Percentiles rank a stretch among this genome's conserved stretches.
These are phyloP conservation scores for Microchrysa polita DNA, from an alignment of 2,888 invertebrate species.

Conservation along the genomic window DNA sequence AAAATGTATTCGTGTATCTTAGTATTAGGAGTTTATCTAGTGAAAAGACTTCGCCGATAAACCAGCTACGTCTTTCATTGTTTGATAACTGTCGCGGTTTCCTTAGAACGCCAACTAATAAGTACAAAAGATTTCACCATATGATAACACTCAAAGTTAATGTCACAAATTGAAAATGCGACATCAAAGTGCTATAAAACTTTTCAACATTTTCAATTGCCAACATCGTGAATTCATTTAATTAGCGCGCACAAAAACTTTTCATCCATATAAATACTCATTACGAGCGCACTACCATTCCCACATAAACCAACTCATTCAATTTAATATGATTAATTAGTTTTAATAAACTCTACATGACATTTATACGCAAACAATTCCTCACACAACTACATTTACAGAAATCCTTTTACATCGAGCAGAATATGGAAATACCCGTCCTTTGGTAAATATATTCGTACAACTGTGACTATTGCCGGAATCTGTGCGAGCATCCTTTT, in stretches of 20 bases:
- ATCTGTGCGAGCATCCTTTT: too few relatives aligned
- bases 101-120: too few relatives aligned
- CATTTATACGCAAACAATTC: neutral
- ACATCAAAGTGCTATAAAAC: constrained; percentile 11
- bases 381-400: neutral
- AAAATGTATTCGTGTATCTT: too few relatives aligned
- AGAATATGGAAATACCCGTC: neutral
- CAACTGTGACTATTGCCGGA: neutral
- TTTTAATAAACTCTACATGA: constrained; percentile 27
- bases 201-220: constrained; percentile 3
- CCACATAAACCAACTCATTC: constrained; percentile 25
- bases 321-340: constrained; percentile 36
- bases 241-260: constrained; percentile 28
- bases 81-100: too few relatives aligned
- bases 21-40: too few relatives aligned
- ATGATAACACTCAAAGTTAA: too few relatives aligned
- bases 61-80: too few relatives aligned
- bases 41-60: too few relatives aligned
- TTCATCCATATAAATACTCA: constrained; percentile 17
- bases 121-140: too few relatives aligned
- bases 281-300: neutral
- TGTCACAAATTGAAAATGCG: neutral
- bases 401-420: neutral
- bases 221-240: neutral
- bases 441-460: too few relatives aligned